Percentiles rank a stretch among this genome's conserved stretches.
phyloP scores from a whole-genome alignment of 2,797 vertebrate species.

The Myotis pilosus region DNA sequence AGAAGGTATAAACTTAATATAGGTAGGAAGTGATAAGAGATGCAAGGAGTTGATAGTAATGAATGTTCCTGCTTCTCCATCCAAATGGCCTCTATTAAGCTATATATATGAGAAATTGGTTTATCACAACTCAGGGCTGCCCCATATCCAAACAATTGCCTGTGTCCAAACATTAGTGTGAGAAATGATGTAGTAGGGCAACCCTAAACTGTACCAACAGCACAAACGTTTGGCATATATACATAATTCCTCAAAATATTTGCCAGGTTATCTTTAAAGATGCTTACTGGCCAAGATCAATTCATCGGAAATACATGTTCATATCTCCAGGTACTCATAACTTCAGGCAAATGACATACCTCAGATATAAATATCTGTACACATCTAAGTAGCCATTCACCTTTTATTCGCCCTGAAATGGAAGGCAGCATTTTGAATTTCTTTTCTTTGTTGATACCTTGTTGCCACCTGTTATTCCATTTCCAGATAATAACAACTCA shows the following conservation, averaged over 20 bases:
- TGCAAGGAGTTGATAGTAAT: background rate
- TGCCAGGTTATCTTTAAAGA: background rate
- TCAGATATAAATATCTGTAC: background rate
- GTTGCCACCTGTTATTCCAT: background rate
- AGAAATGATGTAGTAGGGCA: background rate
- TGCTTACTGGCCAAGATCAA: background rate
- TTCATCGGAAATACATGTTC: background rate
- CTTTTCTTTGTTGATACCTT: background rate
- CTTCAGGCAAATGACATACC: background rate
- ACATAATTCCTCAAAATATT: conserved; percentile 27
- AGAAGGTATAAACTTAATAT: background rate
- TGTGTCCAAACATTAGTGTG: background rate
- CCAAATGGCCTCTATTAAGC: background rate
- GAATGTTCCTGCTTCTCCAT: background rate
- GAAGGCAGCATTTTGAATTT: background rate
- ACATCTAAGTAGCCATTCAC: background rate
- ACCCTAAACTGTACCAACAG: background rate
- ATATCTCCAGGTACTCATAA: background rate
- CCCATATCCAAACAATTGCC: background rate
- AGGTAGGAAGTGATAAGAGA: background rate
- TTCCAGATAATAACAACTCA: background rate
- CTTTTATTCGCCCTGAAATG: background rate
- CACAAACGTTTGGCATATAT: background rate
- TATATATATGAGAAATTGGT: background rate
- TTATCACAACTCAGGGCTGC: background rate